phyloP scores from a whole-genome alignment of 2,113 vertebrate genomes.

The Nannospalax galili region DNA sequence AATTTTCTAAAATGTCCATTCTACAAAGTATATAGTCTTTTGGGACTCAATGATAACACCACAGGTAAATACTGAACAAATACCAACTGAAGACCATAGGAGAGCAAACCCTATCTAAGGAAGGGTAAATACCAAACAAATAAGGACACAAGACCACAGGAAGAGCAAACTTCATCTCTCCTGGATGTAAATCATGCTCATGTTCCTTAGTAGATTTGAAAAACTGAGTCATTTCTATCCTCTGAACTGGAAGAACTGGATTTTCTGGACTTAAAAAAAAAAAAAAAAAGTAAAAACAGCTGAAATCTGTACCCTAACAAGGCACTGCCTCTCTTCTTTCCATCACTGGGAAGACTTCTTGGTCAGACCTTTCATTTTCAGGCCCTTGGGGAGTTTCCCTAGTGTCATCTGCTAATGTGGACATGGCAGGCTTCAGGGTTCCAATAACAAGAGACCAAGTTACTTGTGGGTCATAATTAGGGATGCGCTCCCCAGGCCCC shows the following conservation, averaged over 20 bases:
- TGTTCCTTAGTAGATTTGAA: background rate
- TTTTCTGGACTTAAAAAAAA: background rate
- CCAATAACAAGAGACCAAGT: constrained; percentile 14
- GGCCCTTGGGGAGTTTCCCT: background rate
- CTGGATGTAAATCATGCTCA: background rate
- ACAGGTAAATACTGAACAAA: constrained; percentile 74
- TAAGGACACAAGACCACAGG: background rate
- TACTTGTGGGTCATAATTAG: background rate
- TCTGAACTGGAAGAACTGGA: constrained; percentile 45
- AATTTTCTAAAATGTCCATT: constrained; percentile 81
- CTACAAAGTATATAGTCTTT: constrained; percentile 79
- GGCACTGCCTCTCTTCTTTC: background rate
- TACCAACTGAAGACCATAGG: background rate
- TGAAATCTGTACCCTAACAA: background rate
- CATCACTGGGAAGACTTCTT: background rate
- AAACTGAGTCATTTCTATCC: background rate
- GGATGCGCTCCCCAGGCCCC: background rate
- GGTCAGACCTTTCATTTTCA: background rate
- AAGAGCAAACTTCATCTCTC: background rate
- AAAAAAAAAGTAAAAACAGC: background rate
- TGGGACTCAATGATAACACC: constrained; percentile 72
- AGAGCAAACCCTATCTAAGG: background rate
- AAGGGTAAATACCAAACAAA: constrained; percentile 71
- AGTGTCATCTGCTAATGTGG: background rate
- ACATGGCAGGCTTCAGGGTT: background rate